phyloP scores from a whole-genome alignment of 2,113 vertebrate species.

The Irena cyanogastra region DNA sequence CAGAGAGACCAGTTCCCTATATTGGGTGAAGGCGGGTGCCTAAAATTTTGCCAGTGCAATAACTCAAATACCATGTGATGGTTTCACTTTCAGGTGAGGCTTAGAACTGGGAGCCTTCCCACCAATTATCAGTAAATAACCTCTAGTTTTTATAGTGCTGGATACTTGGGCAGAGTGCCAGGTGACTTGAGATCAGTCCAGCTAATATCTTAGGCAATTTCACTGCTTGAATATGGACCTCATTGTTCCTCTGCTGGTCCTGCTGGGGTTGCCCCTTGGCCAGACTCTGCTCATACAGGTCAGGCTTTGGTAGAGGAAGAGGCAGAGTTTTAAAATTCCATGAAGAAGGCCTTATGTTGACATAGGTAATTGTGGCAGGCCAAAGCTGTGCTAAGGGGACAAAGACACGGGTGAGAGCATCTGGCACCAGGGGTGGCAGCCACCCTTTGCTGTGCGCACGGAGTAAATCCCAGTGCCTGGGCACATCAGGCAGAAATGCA shows the following conservation, averaged over 20 bases:
- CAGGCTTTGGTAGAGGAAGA: background rate
- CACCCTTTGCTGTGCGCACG: accelerated
- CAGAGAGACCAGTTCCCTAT: background rate
- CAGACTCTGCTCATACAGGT: background rate
- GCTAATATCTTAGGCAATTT: background rate
- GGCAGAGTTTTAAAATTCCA: background rate
- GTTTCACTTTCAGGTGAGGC: background rate
- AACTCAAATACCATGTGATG: background rate
- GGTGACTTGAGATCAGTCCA: background rate
- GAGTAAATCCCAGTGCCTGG: accelerated
- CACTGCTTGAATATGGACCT: background rate
- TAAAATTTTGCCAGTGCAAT: background rate
- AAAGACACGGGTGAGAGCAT: background rate
- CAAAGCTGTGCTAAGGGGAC: background rate
- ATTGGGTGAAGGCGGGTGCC: background rate
- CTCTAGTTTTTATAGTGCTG: background rate
- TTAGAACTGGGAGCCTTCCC: background rate
- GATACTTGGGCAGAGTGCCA: background rate
- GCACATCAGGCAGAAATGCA: background rate
- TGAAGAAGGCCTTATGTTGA: background rate
- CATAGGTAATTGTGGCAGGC: background rate
- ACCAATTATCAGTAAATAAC: background rate
- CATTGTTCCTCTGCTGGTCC: background rate
- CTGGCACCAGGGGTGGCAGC: background rate
- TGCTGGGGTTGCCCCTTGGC: background rate